These are phyloP conservation scores for Pygoscelis adeliae DNA, from an alignment of 2,113 vertebrate genomes.

Conservation along the genomic window DNA sequence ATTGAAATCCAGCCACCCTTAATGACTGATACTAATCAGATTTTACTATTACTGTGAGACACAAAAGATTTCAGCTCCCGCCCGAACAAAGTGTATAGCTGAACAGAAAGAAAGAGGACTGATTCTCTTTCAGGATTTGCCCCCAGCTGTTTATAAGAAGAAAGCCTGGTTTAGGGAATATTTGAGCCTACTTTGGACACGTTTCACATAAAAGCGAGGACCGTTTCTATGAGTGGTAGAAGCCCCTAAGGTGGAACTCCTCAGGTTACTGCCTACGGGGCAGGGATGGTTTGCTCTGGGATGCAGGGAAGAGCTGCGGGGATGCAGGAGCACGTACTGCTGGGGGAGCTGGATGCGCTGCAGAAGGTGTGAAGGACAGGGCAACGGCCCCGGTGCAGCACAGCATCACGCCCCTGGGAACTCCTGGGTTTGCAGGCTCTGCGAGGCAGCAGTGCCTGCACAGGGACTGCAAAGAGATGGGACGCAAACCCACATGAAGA, in stretches of 20 bases:
- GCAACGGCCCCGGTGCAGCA: accelerated
- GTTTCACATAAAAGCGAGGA: not conserved
- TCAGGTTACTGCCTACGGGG: not conserved
- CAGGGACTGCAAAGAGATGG: not conserved
- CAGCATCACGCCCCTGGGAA: not conserved
- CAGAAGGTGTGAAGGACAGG: not conserved
- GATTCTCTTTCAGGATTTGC: constrained; percentile 26
- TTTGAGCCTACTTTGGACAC: not conserved
- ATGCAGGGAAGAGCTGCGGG: not conserved
- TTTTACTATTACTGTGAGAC: constrained; percentile 30
- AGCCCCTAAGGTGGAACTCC: not conserved
- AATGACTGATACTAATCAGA: constrained; percentile 32
- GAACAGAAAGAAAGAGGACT: constrained; percentile 14
- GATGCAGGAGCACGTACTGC: not conserved
- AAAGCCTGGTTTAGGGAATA: not conserved
- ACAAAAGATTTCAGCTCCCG: constrained; percentile 32
- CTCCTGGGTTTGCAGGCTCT: not conserved
- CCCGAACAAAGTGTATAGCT: not conserved
- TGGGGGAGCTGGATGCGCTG: not conserved
- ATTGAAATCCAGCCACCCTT: constrained; percentile 38
- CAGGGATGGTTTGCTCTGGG: accelerated
- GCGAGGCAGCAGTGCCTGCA: not conserved
- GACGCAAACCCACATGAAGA: not conserved
- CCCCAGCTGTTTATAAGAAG: constrained; percentile 28
- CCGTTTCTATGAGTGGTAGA: not conserved